Evolutionary conservation across 2,888 invertebrate genomes (phyloP).

Genomic region (Nemurella pictetii): DNA sequence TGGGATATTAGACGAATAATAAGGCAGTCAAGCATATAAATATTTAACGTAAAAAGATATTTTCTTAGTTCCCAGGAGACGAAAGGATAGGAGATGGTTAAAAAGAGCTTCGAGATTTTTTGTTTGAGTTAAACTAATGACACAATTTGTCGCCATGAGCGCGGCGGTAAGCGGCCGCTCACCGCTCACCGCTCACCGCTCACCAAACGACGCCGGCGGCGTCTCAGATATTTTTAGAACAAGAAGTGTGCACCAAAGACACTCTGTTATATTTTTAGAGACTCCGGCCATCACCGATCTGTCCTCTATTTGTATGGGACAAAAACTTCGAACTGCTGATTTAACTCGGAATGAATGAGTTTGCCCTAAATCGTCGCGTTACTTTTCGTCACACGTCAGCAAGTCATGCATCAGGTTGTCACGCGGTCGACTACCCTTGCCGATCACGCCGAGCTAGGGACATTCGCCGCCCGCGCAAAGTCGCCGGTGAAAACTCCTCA

Average conservation of each 20-base stretch:
- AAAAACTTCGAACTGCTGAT: not conserved
- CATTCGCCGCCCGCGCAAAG: no score
- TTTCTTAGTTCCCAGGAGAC: not conserved
- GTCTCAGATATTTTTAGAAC: not conserved
- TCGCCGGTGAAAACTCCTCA: no score
- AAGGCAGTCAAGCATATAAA: not conserved
- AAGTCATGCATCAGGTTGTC: not conserved
- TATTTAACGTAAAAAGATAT: not conserved
- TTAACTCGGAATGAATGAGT: not conserved
- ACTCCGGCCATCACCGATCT: not conserved
- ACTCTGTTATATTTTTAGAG: not conserved
- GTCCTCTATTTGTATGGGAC: not conserved
- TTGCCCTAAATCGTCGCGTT: not conserved
- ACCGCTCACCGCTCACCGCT: not conserved
- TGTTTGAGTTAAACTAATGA: constrained; percentile 36
- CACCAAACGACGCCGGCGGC: constrained; percentile 3
- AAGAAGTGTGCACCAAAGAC: not conserved
- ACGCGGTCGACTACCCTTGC: not conserved
- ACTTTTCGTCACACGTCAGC: not conserved
- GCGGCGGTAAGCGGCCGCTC: not conserved
- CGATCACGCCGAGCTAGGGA: no score
- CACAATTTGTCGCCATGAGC: constrained; percentile 40
- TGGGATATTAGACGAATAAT: not conserved
- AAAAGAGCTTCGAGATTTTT: constrained; percentile 17
- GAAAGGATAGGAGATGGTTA: not conserved